Conservation (phyloP, 2,113 vertebrate species). For the Mobula hypostoma region DNA sequence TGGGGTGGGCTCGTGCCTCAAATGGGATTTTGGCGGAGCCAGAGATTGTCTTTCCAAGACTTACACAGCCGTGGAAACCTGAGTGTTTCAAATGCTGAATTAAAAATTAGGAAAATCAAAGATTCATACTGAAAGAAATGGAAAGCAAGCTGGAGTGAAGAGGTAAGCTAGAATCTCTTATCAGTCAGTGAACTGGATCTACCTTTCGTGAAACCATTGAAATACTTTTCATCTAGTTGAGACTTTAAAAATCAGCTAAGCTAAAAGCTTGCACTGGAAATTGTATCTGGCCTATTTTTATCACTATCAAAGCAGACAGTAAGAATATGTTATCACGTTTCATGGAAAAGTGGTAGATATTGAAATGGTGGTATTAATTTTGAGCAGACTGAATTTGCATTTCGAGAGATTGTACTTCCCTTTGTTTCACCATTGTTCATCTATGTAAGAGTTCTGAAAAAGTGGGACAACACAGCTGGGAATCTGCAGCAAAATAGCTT, state of each 20-base stretch:
- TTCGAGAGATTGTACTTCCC: neutral
- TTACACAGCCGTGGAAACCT: no score
- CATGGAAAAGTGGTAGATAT: no score
- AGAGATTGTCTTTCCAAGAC: no score
- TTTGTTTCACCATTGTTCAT: neutral
- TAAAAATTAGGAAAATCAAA: neutral
- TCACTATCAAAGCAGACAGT: neutral
- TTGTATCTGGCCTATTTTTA: neutral
- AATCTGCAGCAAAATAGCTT: neutral
- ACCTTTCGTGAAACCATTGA: neutral
- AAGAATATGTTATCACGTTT: neutral
- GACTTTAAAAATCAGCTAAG: neutral
- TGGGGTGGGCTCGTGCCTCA: no score
- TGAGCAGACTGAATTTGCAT: neutral
- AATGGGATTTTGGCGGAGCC: no score
- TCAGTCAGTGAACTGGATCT: neutral
- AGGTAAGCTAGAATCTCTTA: no score
- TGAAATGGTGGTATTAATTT: neutral
- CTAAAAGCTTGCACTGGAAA: neutral
- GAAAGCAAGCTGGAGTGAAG: neutral
- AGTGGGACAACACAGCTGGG: neutral
- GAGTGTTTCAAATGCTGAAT: neutral
- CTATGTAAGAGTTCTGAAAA: neutral
- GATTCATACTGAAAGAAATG: neutral
- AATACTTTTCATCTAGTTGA: neutral